Percentiles rank a stretch among this genome's conserved stretches.
Evolutionary conservation across 2,888 invertebrate species (phyloP).

Genomic region (Camponotus fellah): DNA sequence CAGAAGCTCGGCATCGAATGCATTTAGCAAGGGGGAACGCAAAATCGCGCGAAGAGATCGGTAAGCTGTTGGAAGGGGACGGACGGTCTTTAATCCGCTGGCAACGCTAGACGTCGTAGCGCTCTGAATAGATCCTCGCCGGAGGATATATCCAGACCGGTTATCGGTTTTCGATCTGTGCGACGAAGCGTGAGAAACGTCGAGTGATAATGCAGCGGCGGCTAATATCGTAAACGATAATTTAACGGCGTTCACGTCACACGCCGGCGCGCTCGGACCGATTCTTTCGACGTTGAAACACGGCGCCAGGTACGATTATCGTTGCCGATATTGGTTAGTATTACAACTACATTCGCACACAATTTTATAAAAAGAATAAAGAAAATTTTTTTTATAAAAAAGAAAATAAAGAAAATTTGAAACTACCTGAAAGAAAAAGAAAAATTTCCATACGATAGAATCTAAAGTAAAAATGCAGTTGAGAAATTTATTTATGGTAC

Average conservation of each 20-base stretch:
- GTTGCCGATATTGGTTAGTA: background rate
- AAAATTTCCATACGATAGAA: background rate
- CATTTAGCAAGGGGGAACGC: constrained; percentile 44
- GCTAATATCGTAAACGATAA: constrained; percentile 80
- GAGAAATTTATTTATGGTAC: background rate
- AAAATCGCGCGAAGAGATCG: constrained; percentile 60
- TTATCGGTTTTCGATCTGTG: constrained; percentile 79
- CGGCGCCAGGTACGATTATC: background rate
- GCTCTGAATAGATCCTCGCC: constrained; percentile 66
- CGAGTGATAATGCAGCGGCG: constrained; percentile 75
- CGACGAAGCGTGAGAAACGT: constrained; percentile 73
- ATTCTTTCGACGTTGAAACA: constrained; percentile 31
- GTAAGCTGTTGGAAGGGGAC: constrained; percentile 20
- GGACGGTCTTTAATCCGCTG: constrained; percentile 63
- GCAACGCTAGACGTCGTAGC: constrained; percentile 53
- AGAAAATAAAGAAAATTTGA: background rate
- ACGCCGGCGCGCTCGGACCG: constrained; percentile 37
- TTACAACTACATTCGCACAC: background rate
- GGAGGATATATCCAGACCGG: constrained; percentile 48
- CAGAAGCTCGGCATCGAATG: constrained; percentile 45
- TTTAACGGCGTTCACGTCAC: constrained; percentile 75
- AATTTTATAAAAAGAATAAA: background rate
- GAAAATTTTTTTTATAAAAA: background rate
- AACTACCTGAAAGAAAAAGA: background rate
- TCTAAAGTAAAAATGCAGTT: background rate